Percentiles rank a stretch among this genome's conserved stretches.
These are phyloP conservation scores for Lomographa bimaculata DNA, from an alignment of 2,888 invertebrate genomes.

Conservation along the genomic window DNA sequence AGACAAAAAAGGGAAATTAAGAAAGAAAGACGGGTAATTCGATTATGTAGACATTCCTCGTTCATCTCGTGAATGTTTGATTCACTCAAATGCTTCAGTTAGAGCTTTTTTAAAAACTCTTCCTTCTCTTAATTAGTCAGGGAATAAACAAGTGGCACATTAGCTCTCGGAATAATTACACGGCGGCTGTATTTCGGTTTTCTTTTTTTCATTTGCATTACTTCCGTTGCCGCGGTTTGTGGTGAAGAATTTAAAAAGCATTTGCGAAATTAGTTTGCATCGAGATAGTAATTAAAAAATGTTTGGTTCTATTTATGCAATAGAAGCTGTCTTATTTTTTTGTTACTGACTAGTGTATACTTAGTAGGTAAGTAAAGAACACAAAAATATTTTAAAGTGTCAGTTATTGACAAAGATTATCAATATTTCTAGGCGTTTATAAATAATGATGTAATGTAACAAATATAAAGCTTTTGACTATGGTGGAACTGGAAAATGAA, in stretches of 20 bases:
- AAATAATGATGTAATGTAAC: no score
- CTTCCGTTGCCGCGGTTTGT: slow-evolving; percentile 58
- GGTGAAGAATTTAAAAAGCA: slow-evolving; percentile 76
- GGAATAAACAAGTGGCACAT: slow-evolving; percentile 81
- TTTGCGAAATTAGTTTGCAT: slow-evolving; percentile 72
- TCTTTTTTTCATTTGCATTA: slow-evolving; percentile 47
- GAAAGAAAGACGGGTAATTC: slow-evolving; percentile 46
- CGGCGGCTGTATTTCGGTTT: slow-evolving; percentile 58
- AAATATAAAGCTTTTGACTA: no score
- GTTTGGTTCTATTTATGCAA: slow-evolving; percentile 16
- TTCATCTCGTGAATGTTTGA: slow-evolving; percentile 75
- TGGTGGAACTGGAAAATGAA: no score
- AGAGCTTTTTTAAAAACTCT: slow-evolving; percentile 70
- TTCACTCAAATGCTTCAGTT: slow-evolving; percentile 59
- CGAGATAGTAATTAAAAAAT: slow-evolving; percentile 55
- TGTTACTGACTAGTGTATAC: no score
- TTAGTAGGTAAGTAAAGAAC: no score
- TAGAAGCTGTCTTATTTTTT: no score
- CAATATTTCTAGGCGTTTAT: no score
- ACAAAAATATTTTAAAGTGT: no score
- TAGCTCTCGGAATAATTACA: slow-evolving; percentile 80
- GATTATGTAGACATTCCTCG: slow-evolving; percentile 53
- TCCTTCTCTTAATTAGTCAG: slow-evolving; percentile 79
- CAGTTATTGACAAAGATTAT: no score
- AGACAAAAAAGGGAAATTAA: slow-evolving; percentile 48